A percentile compares a stretch with the other conserved stretches of the same genome.
Conservation (phyloP, 1,140 invertebrate species). For the Homalodisca vitripennis region DNA sequence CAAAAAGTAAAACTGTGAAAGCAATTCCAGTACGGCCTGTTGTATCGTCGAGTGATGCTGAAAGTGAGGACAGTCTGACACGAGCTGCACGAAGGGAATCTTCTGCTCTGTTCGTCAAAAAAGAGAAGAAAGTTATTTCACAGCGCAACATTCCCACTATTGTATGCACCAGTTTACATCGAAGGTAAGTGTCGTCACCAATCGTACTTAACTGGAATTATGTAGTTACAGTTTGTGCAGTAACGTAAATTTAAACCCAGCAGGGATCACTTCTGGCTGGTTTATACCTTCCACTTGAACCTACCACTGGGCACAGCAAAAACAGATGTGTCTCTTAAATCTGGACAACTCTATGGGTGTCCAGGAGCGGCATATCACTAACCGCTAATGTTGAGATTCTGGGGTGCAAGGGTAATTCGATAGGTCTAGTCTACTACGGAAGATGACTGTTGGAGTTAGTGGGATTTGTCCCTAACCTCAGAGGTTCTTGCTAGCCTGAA, state of each 20-base stretch:
- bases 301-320: not conserved
- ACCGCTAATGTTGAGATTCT: too few relatives aligned
- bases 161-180: slow-evolving; percentile 41
- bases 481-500: too few relatives aligned
- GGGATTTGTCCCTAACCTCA: too few relatives aligned
- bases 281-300: not conserved
- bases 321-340: not conserved
- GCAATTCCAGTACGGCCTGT: not conserved
- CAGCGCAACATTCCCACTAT: slow-evolving; percentile 33
- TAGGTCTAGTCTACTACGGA: too few relatives aligned
- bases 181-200: slow-evolving; percentile 38
- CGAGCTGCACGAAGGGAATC: slow-evolving; percentile 1
- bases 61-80: slow-evolving; percentile 12
- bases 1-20: not conserved
- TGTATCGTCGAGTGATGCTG: slow-evolving; percentile 4
- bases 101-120: slow-evolving; percentile 19
- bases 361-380: too few relatives aligned
- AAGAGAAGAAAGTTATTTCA: slow-evolving; percentile 22
- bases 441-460: too few relatives aligned
- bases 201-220: not conserved
- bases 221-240: not conserved
- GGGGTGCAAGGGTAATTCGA: too few relatives aligned
- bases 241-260: not conserved
- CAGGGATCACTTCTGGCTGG: not conserved
- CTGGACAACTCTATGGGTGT: not conserved